Percentiles rank a stretch among this genome's conserved stretches.
Evolutionary conservation across 2,888 invertebrate genomes (phyloP).

Genomic region (Smittia aterrima): DNA sequence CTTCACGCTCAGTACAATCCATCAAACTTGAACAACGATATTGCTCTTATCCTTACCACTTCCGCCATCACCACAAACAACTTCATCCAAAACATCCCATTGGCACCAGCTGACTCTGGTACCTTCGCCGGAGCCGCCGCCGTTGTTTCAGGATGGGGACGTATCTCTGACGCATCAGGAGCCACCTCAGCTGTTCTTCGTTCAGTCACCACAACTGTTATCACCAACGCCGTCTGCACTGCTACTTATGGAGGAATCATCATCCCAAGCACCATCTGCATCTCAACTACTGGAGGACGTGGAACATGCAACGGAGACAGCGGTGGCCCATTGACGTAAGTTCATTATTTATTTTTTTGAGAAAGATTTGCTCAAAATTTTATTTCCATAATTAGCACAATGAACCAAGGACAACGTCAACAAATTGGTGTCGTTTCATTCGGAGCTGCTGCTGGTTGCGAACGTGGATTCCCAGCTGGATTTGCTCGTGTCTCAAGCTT

Average conservation of each 20-base stretch:
- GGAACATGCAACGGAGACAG: slow-evolving; percentile 50
- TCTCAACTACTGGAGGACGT: slow-evolving; percentile 48
- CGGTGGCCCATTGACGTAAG: slow-evolving; percentile 45
- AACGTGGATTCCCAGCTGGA: slow-evolving; percentile 49
- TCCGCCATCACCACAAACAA: slow-evolving; percentile 46
- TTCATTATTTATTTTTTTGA: too few relatives aligned
- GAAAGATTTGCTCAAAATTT: too few relatives aligned
- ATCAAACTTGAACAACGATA: slow-evolving; percentile 47
- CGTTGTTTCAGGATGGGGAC: slow-evolving; percentile 47
- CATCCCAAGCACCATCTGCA: slow-evolving; percentile 49
- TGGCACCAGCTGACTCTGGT: slow-evolving; percentile 44
- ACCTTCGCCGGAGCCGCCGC: slow-evolving; percentile 50
- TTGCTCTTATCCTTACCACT: slow-evolving; percentile 47
- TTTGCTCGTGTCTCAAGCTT: slow-evolving; percentile 51
- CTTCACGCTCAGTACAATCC: slow-evolving; percentile 45
- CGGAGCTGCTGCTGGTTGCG: slow-evolving; percentile 49
- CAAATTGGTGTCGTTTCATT: slow-evolving; percentile 51
- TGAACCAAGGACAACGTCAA: slow-evolving; percentile 44
- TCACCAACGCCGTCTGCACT: slow-evolving; percentile 48
- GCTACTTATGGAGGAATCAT: slow-evolving; percentile 45
- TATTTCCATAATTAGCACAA: slow-evolving; percentile 43
- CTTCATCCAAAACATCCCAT: slow-evolving; percentile 46
- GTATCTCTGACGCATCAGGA: slow-evolving; percentile 43
- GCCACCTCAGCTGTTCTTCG: slow-evolving; percentile 46
- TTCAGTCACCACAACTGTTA: slow-evolving; percentile 47